phyloP scores from a whole-genome alignment of 1,140 invertebrate species.

The Caenorhabditis inopinata region DNA sequence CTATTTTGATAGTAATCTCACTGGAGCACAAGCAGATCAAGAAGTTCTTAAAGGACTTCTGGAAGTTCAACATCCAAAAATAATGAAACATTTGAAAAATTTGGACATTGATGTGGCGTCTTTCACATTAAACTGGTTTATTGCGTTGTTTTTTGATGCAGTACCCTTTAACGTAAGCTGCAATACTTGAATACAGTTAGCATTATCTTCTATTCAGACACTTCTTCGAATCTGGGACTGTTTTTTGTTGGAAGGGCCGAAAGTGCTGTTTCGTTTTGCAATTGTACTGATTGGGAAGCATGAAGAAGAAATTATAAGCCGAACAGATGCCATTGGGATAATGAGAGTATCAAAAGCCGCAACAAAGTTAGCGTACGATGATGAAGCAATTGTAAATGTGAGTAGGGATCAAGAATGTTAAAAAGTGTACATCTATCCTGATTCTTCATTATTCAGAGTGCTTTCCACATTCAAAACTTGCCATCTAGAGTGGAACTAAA shows the following conservation, averaged over 20 bases:
- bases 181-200: not conserved
- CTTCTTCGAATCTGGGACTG: constrained; percentile 78
- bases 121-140: constrained; percentile 71
- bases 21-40: constrained; percentile 71
- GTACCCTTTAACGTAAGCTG: constrained; percentile 69
- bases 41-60: constrained; percentile 69
- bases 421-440: not conserved
- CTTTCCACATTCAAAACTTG: not conserved
- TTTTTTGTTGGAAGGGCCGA: constrained; percentile 75
- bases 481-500: not conserved
- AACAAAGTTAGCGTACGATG: constrained; percentile 23
- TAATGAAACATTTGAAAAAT: constrained; percentile 64
- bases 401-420: no score
- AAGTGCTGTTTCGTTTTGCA: constrained; percentile 67
- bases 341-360: constrained; percentile 39
- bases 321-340: constrained; percentile 37
- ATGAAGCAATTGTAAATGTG: constrained; percentile 8
- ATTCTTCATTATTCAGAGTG: not conserved
- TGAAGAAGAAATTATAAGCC: constrained; percentile 37
- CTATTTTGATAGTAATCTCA: constrained; percentile 70
- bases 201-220: constrained; percentile 66
- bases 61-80: constrained; percentile 67
- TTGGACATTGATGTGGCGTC: constrained; percentile 70
- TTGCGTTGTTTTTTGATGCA: constrained; percentile 71
- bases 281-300: constrained; percentile 71